Percentiles rank a stretch among this genome's conserved stretches.
These are phyloP conservation scores for Sebastes hubbsi DNA, from an alignment of 2,797 vertebrate species.

Conservation along the genomic window DNA sequence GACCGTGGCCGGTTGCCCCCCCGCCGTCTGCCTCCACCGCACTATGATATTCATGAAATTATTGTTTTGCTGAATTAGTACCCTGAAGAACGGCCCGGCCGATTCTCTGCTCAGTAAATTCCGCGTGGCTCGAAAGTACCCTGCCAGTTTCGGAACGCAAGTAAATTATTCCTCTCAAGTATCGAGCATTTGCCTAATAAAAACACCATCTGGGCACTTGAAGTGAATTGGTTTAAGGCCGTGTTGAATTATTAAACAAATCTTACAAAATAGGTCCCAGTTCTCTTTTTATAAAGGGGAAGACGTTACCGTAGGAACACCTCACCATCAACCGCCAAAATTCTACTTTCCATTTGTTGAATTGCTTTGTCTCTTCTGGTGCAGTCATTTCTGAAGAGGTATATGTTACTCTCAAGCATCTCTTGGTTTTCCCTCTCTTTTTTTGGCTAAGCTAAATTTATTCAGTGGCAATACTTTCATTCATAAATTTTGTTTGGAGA, in stretches of 20 bases:
- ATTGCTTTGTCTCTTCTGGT: constrained; percentile 2
- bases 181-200: constrained; percentile 74
- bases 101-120: constrained; percentile 53
- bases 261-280: constrained; percentile 66
- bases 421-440: neutral
- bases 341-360: constrained; percentile 35
- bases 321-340: constrained; percentile 30
- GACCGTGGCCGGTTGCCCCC: neutral
- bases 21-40: neutral
- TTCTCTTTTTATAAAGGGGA: constrained; percentile 53
- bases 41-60: constrained; percentile 55
- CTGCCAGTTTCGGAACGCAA: constrained; percentile 58
- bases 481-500: constrained; percentile 1
- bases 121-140: constrained; percentile 44
- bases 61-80: constrained; percentile 58
- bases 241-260: constrained; percentile 78
- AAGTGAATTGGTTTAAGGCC: constrained; percentile 77
- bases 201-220: constrained; percentile 80
- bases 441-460: neutral
- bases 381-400: neutral
- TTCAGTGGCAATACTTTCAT: constrained; percentile 5
- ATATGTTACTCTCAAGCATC: neutral
- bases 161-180: constrained; percentile 78
- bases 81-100: constrained; percentile 37
- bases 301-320: constrained; percentile 34